Evolutionary conservation across 2,888 invertebrate species (phyloP), one percentile per base, ranked within the genome.

Genomic region (Nycteola revayana): DNA sequence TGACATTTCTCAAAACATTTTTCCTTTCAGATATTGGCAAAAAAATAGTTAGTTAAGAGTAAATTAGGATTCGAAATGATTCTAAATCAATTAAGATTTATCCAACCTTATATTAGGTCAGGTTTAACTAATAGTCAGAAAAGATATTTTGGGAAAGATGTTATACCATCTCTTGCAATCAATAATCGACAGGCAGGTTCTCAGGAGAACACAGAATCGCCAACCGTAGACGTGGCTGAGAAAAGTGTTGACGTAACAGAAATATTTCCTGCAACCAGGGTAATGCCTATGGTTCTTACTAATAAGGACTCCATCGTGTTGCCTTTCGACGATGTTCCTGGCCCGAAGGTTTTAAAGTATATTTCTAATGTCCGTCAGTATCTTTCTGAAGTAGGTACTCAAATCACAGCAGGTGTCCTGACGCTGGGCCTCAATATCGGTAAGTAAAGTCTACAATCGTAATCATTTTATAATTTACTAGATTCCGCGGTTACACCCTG

Each of bases 321-420:
- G 26, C 68, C 91, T 0, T 93, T 93, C 60, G 92, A 93, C 42
- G 91, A 92, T 0, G 89, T 93, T 9, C 93, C 93, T 0, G 93
- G 93, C 0, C 93, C 93, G 0, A 81, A 81, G 34, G 61, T 88
- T 10, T 72, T 93, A 10, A 90, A 90, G 55, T 74, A 90, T 27
- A 77, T 92, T 54, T 90, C 92, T 4, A 90, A 75, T 57, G 70
- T 91, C 45, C 91, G 92, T 70, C 89, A 85, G 54, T 90, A 91
- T 67, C 73, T 93, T 49, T 92, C 93, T 10, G 78, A 90, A 42
- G 59, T 93, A 36, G 92, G 92, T 49, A 92, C 92, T 44, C 92
- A 93, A 67, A 48, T 92, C 10, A 91, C 90, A 8, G 90, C 90
- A 8, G 78, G 87, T 25, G 51, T 83, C 38, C 65, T 91, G 21